A percentile compares a stretch with the other conserved stretches of the same genome.
phyloP scores from a whole-genome alignment of 2,113 vertebrate genomes.

The Ovis aries region DNA sequence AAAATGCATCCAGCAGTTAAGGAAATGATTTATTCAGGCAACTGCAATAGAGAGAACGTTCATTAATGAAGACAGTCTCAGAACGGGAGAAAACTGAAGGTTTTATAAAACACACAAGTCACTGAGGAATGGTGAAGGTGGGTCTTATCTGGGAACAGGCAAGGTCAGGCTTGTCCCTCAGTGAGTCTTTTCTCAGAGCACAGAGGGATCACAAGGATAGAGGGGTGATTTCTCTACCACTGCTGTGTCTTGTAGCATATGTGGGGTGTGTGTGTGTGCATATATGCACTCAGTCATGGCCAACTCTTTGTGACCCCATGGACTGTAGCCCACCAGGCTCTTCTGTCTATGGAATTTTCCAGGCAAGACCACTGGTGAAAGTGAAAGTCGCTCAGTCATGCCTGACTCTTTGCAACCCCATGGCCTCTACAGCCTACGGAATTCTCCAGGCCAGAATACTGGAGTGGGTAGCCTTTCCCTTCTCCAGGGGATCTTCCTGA shows the following conservation, averaged over 20 bases:
- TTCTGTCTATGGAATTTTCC: neutral
- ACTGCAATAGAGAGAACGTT: neutral
- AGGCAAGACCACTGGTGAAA: neutral
- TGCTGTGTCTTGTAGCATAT: neutral
- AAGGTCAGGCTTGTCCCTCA: neutral
- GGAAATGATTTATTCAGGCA: neutral
- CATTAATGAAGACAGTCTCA: neutral
- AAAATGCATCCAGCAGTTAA: neutral
- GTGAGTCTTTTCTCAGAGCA: neutral
- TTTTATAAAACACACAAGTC: neutral
- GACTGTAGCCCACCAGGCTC: neutral
- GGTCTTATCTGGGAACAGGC: neutral
- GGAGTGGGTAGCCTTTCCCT: neutral
- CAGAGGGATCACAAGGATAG: neutral
- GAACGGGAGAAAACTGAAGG: neutral
- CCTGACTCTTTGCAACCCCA: neutral
- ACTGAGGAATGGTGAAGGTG: neutral
- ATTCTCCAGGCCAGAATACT: neutral
- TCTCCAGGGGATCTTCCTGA: neutral
- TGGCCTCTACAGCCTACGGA: neutral
- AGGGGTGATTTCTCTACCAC: neutral
- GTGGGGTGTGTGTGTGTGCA: fast-evolving
- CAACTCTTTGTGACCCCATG: neutral
- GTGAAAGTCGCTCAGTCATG: neutral
- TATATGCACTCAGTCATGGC: neutral